Conservation (phyloP, 2,888 invertebrate genomes). For the Temnothorax ravouxi region DNA sequence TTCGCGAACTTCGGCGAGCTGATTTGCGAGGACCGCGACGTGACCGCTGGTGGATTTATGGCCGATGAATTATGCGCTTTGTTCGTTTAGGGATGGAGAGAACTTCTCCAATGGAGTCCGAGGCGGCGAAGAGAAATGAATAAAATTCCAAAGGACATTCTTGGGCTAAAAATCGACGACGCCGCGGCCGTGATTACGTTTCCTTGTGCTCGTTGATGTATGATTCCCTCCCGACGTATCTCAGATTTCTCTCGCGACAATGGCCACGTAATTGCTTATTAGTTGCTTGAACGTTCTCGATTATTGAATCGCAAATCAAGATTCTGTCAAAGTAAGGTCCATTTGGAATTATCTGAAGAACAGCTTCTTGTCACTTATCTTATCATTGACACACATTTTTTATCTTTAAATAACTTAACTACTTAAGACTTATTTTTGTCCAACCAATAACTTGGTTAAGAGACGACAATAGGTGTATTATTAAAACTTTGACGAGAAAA, state of each 20-base stretch:
- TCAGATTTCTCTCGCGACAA: background rate
- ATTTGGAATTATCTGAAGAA: constrained; percentile 3
- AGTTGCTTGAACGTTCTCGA: constrained; percentile 18
- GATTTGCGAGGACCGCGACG: constrained; percentile 60
- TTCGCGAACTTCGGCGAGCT: constrained; percentile 57
- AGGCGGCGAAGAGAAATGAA: constrained; percentile 29
- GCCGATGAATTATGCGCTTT: constrained; percentile 62
- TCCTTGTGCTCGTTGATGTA: constrained; percentile 41
- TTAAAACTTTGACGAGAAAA: background rate
- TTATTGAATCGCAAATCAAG: constrained; percentile 28
- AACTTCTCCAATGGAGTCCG: constrained; percentile 28
- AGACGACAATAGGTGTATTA: background rate
- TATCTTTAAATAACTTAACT: constrained; percentile 11
- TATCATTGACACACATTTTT: background rate
- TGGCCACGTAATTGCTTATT: constrained; percentile 24
- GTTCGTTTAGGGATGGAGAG: constrained; percentile 55
- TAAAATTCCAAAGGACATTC: constrained; percentile 54
- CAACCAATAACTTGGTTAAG: background rate
- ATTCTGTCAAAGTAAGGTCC: constrained; percentile 3
- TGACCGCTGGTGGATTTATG: constrained; percentile 65
- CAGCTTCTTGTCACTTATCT: background rate
- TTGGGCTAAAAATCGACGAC: constrained; percentile 43
- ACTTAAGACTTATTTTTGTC: background rate
- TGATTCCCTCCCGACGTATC: constrained; percentile 1
- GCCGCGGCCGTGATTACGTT: constrained; percentile 17